Conservation (phyloP, 2,797 vertebrate species). For the Coranthus polyacanthus region DNA sequence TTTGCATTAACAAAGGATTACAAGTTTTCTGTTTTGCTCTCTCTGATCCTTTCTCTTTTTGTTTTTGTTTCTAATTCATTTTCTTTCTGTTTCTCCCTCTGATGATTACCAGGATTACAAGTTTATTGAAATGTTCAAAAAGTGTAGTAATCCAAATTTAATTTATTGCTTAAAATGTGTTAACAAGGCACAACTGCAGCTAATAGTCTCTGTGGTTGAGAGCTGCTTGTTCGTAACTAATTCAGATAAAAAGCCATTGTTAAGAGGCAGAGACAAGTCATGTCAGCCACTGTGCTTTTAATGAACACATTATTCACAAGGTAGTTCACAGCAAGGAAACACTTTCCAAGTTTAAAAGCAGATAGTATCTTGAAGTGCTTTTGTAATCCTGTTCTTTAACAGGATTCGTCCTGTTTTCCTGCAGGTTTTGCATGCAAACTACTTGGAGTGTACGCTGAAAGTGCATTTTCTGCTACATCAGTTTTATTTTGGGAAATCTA, state of each 20-base stretch:
- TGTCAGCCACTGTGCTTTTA: slow-evolving; percentile 16
- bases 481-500: slow-evolving; percentile 39
- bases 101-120: slow-evolving; percentile 44
- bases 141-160: not conserved
- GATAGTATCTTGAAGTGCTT: not conserved
- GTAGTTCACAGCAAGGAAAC: not conserved
- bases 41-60: slow-evolving; percentile 22
- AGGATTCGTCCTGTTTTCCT: slow-evolving; percentile 14
- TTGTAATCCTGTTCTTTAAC: slow-evolving; percentile 8
- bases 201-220: not conserved
- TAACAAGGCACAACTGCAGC: not conserved
- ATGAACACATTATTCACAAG: slow-evolving; percentile 21
- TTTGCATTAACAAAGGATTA: slow-evolving; percentile 52
- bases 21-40: slow-evolving; percentile 40
- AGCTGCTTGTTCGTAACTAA: slow-evolving; percentile 8
- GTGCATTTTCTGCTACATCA: slow-evolving; percentile 30
- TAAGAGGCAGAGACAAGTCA: not conserved
- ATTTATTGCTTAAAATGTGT: not conserved
- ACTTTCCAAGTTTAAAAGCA: not conserved
- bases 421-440: slow-evolving; percentile 17
- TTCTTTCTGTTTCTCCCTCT: not conserved
- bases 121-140: slow-evolving; percentile 49
- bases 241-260: slow-evolving; percentile 7
- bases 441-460: slow-evolving; percentile 1
- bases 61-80: slow-evolving; percentile 13